Base-by-base conservation (phyloP, 1,140 invertebrate species). In the Eulimnadia texana region DNA sequence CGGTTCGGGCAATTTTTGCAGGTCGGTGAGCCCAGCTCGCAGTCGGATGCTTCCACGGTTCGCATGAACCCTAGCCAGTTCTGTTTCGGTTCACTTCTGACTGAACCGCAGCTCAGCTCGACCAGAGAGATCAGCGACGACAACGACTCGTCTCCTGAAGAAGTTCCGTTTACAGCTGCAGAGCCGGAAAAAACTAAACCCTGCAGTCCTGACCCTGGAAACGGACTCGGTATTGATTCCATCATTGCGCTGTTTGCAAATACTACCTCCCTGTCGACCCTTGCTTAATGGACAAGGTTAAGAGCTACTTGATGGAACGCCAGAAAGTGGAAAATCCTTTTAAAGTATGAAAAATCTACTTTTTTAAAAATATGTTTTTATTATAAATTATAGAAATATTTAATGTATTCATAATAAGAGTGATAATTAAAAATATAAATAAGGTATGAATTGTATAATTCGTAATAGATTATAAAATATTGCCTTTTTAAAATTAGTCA, bases 51-150 rank as follows among this genome's bases (percentile, higher is more conserved):
- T 3, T 29, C 27, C 13, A 57, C 55, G 16, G 33, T 57, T 3
- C 25, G 55, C 0, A 27, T 22, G 16, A 57, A 57, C 19, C 27
- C 55, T 10, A 33, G 33, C 29, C 33, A 29, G 20, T 33, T 33
- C 33, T 33, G 55, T 20, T 27, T 27, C 20, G 28, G 29, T 29
- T 57, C 55, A 1, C 11, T 57, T 10, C 27, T 57, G n/a, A 29
- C 55, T 11, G 55, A 57, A 25, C 55, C 55, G 10, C 55, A 57
- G 28, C 33, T 57, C n/a, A 57, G 55, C 29, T 57, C 55, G 33
- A 57, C 55, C 3, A 27, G 55, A 13, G 55, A 57, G 13, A 57
- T 57, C 20, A 57, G 27, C 22, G 55, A 57, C 19, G 25, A 29
- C 6, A 23, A 29, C 28, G 33, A 11, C n/a, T 10, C 20, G 19